Evolutionary conservation across 2,113 vertebrate genomes (phyloP).

Genomic region (Rousettus leschenaultii): DNA sequence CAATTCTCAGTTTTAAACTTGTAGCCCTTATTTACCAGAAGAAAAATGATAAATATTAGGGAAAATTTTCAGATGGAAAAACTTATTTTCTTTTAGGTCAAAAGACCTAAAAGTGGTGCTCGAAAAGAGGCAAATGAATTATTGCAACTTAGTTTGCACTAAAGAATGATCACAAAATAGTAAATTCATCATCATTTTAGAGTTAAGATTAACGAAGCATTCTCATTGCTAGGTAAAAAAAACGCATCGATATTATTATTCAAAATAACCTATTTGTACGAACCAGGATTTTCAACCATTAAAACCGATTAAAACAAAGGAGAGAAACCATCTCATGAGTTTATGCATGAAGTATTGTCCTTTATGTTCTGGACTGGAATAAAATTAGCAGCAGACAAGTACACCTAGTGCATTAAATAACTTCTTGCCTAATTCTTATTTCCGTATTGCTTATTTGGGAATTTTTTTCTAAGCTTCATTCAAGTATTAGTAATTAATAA

Average conservation of each 20-base stretch:
- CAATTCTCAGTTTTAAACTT: background rate
- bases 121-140: background rate
- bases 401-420: background rate
- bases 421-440: background rate
- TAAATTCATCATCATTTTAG: background rate
- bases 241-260: background rate
- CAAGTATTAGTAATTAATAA: background rate
- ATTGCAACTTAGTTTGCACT: background rate
- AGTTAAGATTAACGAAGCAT: background rate
- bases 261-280: background rate
- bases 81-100: background rate
- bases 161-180: background rate
- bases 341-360: background rate
- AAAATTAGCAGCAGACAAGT: background rate
- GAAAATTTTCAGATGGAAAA: background rate
- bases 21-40: background rate
- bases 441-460: background rate
- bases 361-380: background rate
- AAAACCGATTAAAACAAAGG: background rate
- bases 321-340: background rate
- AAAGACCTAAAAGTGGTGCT: background rate
- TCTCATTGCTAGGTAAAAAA: background rate
- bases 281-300: background rate
- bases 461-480: background rate
- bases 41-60: slow-evolving; percentile 9